phyloP scores from a whole-genome alignment of 2,113 vertebrate species.

The Cebus imitator region DNA sequence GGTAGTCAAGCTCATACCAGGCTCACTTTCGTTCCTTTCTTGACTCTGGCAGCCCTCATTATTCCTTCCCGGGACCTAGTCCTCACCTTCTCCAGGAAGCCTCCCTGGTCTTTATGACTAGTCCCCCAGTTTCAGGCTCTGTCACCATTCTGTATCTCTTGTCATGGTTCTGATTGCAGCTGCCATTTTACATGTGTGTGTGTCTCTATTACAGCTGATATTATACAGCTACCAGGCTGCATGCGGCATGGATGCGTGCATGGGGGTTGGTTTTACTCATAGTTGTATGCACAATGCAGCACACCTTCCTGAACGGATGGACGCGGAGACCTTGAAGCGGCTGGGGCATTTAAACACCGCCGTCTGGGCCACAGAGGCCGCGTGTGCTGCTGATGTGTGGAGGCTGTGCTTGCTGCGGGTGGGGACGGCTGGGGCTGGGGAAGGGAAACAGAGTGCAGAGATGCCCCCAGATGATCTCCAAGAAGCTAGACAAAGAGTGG shows the following conservation, averaged over 20 bases:
- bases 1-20: background rate
- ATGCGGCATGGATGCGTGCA: rapidly evolving
- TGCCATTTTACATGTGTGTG: too few species aligned
- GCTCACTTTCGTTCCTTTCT: background rate
- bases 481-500: background rate
- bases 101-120: rapidly evolving
- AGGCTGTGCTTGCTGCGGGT: too few species aligned
- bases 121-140: background rate
- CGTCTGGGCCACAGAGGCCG: rapidly evolving
- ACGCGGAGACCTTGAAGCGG: rapidly evolving
- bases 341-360: rapidly evolving
- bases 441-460: rapidly evolving
- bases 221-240: background rate
- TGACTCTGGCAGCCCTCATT: background rate
- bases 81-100: background rate
- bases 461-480: rapidly evolving
- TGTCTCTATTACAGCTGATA: background rate
- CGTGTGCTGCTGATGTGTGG: too few species aligned
- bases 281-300: rapidly evolving
- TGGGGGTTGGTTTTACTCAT: rapidly evolving
- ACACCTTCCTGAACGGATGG: background rate
- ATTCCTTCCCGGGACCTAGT: background rate
- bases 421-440: background rate
- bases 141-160: rapidly evolving
- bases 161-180: background rate